A percentile compares a stretch with the other conserved stretches of the same genome.
Conservation (phyloP, 2,113 vertebrate species). For the Calyptomena viridis region DNA sequence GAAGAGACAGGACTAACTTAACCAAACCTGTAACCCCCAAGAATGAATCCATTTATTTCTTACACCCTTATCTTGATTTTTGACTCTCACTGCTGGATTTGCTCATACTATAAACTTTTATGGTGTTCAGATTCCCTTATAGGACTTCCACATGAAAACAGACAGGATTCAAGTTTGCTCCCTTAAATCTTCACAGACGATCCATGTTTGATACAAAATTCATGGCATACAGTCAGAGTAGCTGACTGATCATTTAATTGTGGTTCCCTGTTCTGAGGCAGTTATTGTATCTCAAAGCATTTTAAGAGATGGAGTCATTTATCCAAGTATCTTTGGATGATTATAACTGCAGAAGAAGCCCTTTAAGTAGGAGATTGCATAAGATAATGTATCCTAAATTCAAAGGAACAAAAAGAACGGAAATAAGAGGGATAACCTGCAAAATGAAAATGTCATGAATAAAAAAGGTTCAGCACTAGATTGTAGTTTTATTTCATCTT, state of each 20-base stretch:
- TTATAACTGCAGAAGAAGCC: slow-evolving; percentile 6
- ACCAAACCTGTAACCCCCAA: neutral
- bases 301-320: slow-evolving; percentile 61
- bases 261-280: slow-evolving; percentile 32
- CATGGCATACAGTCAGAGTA: neutral
- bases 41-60: neutral
- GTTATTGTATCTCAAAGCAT: slow-evolving; percentile 45
- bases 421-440: slow-evolving; percentile 5
- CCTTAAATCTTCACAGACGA: neutral
- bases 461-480: neutral
- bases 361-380: neutral
- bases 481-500: slow-evolving; percentile 11
- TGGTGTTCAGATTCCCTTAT: neutral
- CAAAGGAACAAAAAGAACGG: neutral
- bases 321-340: slow-evolving; percentile 52
- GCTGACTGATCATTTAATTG: neutral
- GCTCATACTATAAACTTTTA: neutral
- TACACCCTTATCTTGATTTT: neutral
- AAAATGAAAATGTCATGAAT: slow-evolving; percentile 26
- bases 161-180: neutral
- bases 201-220: neutral
- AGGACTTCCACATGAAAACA: neutral
- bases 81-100: neutral
- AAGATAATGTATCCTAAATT: neutral
- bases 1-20: neutral